A percentile compares a stretch with the other conserved stretches of the same genome.
Evolutionary conservation across 2,113 vertebrate genomes (phyloP).

Genomic region (Bucco capensis): DNA sequence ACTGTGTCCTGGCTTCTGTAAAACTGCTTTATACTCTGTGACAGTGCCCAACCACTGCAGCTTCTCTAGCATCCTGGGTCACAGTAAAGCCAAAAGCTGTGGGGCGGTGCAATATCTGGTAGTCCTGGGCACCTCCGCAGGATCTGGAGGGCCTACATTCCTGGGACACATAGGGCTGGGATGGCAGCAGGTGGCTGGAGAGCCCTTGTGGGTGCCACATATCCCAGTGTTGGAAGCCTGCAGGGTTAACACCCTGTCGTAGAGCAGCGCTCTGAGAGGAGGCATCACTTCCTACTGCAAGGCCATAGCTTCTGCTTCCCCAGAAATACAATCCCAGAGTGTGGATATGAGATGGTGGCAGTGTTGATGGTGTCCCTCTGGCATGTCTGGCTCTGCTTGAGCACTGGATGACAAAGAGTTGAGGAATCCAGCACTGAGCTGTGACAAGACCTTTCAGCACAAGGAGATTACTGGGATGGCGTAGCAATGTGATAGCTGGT

Average conservation of each 20-base stretch:
- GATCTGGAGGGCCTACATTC: neutral
- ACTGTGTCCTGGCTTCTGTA: neutral
- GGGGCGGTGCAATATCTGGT: neutral
- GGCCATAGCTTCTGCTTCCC: neutral
- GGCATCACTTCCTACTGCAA: neutral
- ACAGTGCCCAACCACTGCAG: neutral
- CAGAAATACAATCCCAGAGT: neutral
- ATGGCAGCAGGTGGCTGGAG: neutral
- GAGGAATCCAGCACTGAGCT: neutral
- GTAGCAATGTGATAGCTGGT: neutral
- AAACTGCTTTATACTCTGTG: neutral
- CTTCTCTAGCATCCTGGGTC: neutral
- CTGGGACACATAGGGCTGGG: neutral
- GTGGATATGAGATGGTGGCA: neutral
- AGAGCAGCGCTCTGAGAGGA: neutral
- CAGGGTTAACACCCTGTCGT: neutral
- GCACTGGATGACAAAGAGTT: neutral
- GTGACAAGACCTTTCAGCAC: neutral
- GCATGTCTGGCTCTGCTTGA: neutral
- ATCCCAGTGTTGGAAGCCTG: neutral
- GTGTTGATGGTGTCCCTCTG: neutral
- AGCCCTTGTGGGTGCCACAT: accelerated
- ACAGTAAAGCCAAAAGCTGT: neutral
- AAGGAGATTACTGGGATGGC: neutral
- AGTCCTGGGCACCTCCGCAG: neutral